phyloP scores from a whole-genome alignment of 2,797 vertebrate genomes.

The Ctenosaura bakeri region DNA sequence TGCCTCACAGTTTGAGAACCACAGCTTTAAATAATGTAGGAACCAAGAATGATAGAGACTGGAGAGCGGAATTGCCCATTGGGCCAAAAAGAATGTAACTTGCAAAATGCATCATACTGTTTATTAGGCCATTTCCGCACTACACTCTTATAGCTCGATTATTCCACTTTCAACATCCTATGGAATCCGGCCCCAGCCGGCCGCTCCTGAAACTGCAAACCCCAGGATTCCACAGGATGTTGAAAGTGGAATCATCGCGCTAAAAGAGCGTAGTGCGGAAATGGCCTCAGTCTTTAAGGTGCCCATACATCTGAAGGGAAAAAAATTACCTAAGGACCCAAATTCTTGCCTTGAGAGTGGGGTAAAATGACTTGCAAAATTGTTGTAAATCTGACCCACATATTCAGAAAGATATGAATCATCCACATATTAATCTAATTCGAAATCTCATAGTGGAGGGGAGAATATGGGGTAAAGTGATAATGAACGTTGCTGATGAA shows the following conservation, averaged over 20 bases:
- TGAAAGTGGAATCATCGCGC: no score
- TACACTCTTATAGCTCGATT: no score
- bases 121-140: no score
- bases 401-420: neutral
- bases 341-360: neutral
- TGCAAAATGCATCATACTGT: neutral
- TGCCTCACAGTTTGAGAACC: neutral
- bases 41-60: neutral
- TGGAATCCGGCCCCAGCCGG: no score
- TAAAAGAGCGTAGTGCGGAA: no score
- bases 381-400: neutral
- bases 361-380: neutral
- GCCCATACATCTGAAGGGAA: neutral
- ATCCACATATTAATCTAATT: neutral
- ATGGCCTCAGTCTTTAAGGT: no score
- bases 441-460: no score
- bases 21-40: neutral
- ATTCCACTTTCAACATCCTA: no score
- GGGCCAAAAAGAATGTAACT: neutral
- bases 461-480: neutral
- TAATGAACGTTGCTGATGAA: neutral
- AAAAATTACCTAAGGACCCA: neutral
- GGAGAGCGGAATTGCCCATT: no score
- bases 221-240: no score
- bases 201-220: no score